Evolutionary conservation across 2,113 vertebrate species (phyloP).

Genomic region (Corvus cornix): DNA sequence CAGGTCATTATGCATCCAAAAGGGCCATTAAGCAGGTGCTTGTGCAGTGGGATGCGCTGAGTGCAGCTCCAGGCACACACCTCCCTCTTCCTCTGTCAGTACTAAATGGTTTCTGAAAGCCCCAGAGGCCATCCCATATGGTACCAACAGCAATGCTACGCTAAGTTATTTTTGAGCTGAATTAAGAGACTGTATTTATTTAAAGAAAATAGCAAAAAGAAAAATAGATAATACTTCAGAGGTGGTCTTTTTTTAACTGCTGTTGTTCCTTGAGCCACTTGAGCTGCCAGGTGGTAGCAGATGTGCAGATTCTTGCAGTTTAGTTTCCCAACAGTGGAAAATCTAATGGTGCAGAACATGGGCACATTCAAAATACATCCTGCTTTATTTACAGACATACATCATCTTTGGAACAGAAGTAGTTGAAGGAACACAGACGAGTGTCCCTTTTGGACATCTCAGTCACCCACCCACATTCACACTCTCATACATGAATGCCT

Average conservation of each 20-base stretch:
- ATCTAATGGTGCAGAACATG: constrained; percentile 7
- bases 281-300: not conserved
- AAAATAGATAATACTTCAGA: not conserved
- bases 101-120: not conserved
- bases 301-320: not conserved
- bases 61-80: not conserved
- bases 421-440: not conserved
- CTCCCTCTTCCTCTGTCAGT: not conserved
- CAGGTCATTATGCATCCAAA: not conserved
- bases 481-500: not conserved
- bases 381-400: not conserved
- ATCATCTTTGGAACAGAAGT: not conserved
- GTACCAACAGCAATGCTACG: accelerated
- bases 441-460: not conserved
- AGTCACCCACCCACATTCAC: not conserved
- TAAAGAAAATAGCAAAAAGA: not conserved
- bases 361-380: not conserved
- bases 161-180: not conserved
- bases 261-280: not conserved
- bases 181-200: not conserved
- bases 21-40: not conserved
- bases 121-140: not conserved
- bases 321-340: not conserved
- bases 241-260: not conserved
- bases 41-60: accelerated